These are phyloP conservation scores for Oligia latruncula DNA, from an alignment of 2,888 invertebrate genomes.

Conservation along the genomic window DNA sequence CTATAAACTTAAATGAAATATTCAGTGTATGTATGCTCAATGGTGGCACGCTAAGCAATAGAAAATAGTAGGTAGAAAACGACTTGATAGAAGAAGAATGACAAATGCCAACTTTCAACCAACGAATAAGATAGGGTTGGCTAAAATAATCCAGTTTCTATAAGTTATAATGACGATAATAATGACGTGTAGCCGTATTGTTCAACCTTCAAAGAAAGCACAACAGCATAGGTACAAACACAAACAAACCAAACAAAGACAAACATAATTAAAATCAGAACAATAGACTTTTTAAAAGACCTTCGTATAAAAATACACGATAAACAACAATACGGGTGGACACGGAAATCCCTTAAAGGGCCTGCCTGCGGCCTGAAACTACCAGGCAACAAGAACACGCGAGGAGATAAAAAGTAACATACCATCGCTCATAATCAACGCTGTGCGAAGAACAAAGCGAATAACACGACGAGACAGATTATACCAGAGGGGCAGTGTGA, in stretches of 20 bases:
- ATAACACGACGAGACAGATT: conserved; percentile 65
- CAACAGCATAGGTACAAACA: conserved; percentile 18
- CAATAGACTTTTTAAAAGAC: conserved; percentile 44
- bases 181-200: conserved; percentile 3
- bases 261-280: conserved; percentile 53
- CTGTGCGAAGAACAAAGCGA: conserved; percentile 65
- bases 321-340: conserved; percentile 60
- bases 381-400: conserved; percentile 56
- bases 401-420: conserved; percentile 55
- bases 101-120: not conserved
- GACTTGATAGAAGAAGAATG: not conserved
- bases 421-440: conserved; percentile 62
- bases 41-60: not conserved
- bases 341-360: conserved; percentile 59
- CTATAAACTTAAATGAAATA: not conserved
- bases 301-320: conserved; percentile 35
- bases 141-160: not conserved
- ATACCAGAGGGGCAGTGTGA: conserved; percentile 30
- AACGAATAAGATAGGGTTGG: no score
- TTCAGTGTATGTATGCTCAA: not conserved
- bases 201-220: conserved; percentile 9
- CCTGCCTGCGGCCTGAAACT: conserved; percentile 44
- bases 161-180: not conserved
- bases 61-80: not conserved
- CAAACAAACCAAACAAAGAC: conserved; percentile 45